Conservation (phyloP, 2,113 vertebrate genomes). For the Gasterosteus nipponicus region DNA sequence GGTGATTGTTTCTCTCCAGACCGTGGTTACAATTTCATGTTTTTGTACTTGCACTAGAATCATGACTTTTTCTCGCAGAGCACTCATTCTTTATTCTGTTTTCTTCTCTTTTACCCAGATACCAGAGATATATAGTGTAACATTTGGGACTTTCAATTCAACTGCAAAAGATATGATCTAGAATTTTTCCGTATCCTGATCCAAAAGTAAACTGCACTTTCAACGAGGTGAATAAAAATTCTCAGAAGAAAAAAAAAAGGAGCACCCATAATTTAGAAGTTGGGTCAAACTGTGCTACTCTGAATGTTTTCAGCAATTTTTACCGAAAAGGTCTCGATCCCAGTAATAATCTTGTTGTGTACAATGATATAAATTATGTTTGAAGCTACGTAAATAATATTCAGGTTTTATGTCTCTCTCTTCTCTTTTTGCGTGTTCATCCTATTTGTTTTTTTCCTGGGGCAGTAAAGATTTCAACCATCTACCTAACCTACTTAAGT, state of each 20-base stretch:
- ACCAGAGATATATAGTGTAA: not conserved
- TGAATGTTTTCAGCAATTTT: not conserved
- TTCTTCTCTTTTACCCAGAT: constrained; percentile 36
- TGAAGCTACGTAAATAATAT: not conserved
- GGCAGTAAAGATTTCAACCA: not conserved
- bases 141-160: constrained; percentile 12
- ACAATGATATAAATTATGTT: not conserved
- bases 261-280: not conserved
- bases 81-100: constrained; percentile 18
- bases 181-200: not conserved
- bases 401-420: not conserved
- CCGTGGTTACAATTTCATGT: constrained; percentile 49
- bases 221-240: not conserved
- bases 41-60: constrained; percentile 31
- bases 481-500: not conserved
- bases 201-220: not conserved
- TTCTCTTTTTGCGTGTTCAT: not conserved
- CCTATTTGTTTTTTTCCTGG: not conserved
- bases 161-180: not conserved
- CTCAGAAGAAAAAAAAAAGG: not conserved
- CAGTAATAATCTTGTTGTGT: not conserved
- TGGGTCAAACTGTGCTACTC: not conserved
- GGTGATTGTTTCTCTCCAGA: constrained; percentile 37
- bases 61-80: constrained; percentile 2
- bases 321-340: not conserved